These are phyloP conservation scores for Rhea pennata DNA, from an alignment of 2,113 vertebrate species.

Conservation along the genomic window DNA sequence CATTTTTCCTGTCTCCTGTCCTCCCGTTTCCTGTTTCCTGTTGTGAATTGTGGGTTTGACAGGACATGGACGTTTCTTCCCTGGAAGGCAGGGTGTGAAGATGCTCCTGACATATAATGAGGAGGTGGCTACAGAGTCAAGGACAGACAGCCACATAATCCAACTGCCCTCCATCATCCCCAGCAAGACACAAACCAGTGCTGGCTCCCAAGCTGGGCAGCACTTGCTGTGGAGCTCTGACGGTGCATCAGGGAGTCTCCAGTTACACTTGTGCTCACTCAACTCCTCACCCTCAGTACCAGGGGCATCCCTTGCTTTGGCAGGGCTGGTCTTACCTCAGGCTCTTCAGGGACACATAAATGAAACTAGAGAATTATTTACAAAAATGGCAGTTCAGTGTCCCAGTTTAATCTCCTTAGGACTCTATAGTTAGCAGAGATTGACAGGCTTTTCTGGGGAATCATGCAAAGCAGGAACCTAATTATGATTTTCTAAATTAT, in stretches of 20 bases:
- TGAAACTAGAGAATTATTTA: neutral
- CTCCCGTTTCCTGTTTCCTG: too few relatives aligned
- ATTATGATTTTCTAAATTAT: neutral
- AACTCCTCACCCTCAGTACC: neutral
- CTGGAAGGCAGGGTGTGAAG: fast-evolving
- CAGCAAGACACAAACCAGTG: neutral
- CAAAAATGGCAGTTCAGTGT: neutral
- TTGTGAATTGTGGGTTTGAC: neutral
- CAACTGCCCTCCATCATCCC: fast-evolving
- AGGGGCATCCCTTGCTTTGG: fast-evolving
- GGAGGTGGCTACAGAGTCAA: fast-evolving
- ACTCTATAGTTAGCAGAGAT: neutral
- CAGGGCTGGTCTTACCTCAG: neutral
- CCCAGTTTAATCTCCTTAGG: neutral
- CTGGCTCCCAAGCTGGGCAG: neutral
- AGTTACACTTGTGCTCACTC: neutral
- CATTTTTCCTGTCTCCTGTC: neutral
- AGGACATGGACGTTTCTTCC: neutral
- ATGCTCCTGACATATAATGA: neutral
- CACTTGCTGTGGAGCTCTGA: neutral
- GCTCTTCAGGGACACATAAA: neutral
- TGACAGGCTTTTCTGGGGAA: neutral
- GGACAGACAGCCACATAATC: neutral
- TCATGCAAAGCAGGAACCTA: neutral
- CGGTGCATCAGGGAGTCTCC: neutral